Evolutionary conservation across 2,797 vertebrate species (phyloP), one percentile per base, ranked within the genome.

Genomic region (Danio aesculapii): DNA sequence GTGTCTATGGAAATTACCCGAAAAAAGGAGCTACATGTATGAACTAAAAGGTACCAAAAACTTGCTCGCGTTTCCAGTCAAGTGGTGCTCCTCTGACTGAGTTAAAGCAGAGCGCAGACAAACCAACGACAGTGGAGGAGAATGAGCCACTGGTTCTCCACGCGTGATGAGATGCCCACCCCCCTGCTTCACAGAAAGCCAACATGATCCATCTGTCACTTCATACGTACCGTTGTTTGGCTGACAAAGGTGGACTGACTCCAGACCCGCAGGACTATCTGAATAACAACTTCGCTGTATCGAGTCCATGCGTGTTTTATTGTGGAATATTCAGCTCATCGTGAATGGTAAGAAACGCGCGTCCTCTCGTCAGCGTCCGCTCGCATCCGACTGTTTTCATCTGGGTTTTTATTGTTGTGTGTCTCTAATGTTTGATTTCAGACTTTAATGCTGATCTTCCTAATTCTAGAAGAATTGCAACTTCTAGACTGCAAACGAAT

Each of bases 181-280:
- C n/a, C 78, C 74, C 44, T 66, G 66, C 83, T 52, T 71, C 13
- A 46, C 77, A 76, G 57, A 83, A 64, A 58, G 47, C 59, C 78
- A 72, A 44, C 78, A 55, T 71, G 14, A 52, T 70, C 59, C 66
- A 75, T 71, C 58, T 77, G 78, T 73, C 73, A 44, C 14, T 74
- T 71, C 52, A 19, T 67, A 11, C 61, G 16, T 46, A n/a, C 58
- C 52, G 14, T 41, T 72, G 7, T 41, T 71, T 52, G 77, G 44
- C 5, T 64, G 13, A 30, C 30, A 44, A 44, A 55, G 43, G 30
- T 75, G 59, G 11, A 11, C 49, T 52, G 55, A 47, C 50, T 55
- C 49, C 39, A 66, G 17, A 61, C 47, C 50, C 13, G 8, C 41
- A 52, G 39, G 17, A 63, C 59, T 53, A 53, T 21, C 17, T 16